phyloP scores from a whole-genome alignment of 2,113 vertebrate genomes.

The Pteruthius melanotis region DNA sequence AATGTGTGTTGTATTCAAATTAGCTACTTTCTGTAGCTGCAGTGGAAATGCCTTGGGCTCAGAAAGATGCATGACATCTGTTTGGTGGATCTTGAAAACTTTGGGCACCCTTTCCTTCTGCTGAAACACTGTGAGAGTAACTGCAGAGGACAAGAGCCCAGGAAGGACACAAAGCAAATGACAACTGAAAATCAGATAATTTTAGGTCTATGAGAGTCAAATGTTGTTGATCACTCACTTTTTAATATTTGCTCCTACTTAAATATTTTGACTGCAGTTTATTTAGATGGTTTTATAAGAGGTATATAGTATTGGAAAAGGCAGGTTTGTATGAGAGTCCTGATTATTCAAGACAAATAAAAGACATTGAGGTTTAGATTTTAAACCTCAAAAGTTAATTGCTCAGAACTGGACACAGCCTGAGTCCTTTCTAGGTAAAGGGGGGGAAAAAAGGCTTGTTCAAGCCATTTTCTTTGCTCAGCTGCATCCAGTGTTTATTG shows the following conservation, averaged over 20 bases:
- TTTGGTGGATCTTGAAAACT: not conserved
- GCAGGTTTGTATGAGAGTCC: not conserved
- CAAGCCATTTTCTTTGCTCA: not conserved
- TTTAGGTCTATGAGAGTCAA: not conserved
- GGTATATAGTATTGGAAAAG: not conserved
- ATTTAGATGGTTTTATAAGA: not conserved
- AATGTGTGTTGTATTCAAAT: not conserved
- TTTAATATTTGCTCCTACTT: not conserved
- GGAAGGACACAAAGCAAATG: not conserved
- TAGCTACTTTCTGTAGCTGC: not conserved
- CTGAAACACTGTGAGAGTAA: not conserved
- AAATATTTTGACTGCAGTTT: not conserved
- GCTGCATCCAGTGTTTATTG: not conserved
- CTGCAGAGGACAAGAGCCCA: not conserved
- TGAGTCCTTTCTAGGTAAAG: not conserved
- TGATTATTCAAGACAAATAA: not conserved
- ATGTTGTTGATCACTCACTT: not conserved
- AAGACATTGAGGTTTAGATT: not conserved
- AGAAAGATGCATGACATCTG: not conserved
- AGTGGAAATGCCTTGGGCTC: not conserved
- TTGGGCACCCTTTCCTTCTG: not conserved
- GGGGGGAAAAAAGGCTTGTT: rapidly evolving
- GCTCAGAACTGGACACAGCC: not conserved
- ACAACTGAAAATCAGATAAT: not conserved
- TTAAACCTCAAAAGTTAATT: not conserved